These are phyloP conservation scores for Lepidurus apus DNA, from an alignment of 1,140 invertebrate genomes.

Conservation along the genomic window DNA sequence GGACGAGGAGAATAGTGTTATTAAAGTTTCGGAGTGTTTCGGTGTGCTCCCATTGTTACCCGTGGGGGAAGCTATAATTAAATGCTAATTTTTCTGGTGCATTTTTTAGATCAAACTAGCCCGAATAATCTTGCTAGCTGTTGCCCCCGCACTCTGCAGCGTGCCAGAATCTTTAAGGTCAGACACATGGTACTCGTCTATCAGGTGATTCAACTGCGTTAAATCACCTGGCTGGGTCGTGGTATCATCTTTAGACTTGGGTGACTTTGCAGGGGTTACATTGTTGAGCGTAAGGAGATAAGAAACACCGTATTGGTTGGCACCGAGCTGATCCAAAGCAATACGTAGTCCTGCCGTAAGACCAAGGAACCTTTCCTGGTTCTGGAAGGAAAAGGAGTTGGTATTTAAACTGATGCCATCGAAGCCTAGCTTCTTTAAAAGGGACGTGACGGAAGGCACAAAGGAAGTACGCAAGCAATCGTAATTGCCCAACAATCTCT, in stretches of 20 bases:
- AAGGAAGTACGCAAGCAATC: not conserved
- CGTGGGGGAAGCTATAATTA: not conserved
- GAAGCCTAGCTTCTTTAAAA: not conserved
- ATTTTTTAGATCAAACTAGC: not conserved
- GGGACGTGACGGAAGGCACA: conserved; percentile 4
- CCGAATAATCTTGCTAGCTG: not conserved
- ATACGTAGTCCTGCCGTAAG: not conserved
- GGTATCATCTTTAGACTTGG: not conserved
- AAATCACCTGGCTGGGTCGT: not conserved
- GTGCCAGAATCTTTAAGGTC: not conserved
- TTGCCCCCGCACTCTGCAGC: not conserved
- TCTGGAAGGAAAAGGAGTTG: not conserved
- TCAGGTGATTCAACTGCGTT: not conserved
- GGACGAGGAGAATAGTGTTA: too few species aligned
- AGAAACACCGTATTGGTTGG: not conserved
- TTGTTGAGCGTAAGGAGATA: not conserved
- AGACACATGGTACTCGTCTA: not conserved
- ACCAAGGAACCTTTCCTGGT: not conserved
- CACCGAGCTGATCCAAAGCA: not conserved
- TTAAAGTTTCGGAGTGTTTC: too few species aligned
- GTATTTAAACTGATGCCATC: not conserved
- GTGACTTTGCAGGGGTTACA: too few species aligned
- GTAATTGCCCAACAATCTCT: not conserved
- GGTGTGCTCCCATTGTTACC: too few species aligned
- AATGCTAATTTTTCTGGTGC: not conserved